phyloP scores from a whole-genome alignment of 2,888 invertebrate genomes.

The Drosophila parthenogenetica region DNA sequence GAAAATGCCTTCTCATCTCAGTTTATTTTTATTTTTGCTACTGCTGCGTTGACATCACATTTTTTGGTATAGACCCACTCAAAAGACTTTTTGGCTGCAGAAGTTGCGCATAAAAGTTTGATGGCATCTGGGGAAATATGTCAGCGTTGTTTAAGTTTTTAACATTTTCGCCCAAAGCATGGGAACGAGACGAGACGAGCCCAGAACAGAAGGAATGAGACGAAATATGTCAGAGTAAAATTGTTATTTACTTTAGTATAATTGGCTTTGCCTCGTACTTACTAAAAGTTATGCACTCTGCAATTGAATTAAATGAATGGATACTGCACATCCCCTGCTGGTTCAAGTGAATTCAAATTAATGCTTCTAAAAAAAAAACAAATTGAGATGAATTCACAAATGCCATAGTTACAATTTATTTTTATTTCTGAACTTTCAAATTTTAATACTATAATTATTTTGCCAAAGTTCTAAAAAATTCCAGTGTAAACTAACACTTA shows the following conservation, averaged over 20 bases:
- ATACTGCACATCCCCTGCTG: constrained; percentile 13
- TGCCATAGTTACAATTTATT: background rate
- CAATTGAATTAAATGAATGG: constrained; percentile 65
- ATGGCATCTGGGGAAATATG: constrained; percentile 78
- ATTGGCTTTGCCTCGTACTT: constrained; percentile 63
- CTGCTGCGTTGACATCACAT: constrained; percentile 75
- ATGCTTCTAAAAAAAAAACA: constrained; percentile 5
- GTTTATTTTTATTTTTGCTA: constrained; percentile 20
- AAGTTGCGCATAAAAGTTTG: constrained; percentile 71
- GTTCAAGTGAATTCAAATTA: constrained; percentile 23
- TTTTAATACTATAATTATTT: background rate
- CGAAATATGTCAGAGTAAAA: constrained; percentile 38
- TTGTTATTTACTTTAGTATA: constrained; percentile 75
- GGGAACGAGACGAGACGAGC: constrained; percentile 37
- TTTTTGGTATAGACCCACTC: constrained; percentile 64
- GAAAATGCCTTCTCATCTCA: constrained; percentile 71
- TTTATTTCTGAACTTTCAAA: no score
- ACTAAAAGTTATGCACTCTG: constrained; percentile 57
- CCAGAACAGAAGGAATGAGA: constrained; percentile 21
- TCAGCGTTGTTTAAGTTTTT: constrained; percentile 79
- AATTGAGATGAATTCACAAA: background rate
- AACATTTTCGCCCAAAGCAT: constrained; percentile 67
- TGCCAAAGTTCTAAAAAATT: no score
- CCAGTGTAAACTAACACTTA: background rate
- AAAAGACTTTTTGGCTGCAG: constrained; percentile 55